These are phyloP conservation scores for Melanogrammus aeglefinus DNA, from an alignment of 2,797 vertebrate species.

Conservation along the genomic window DNA sequence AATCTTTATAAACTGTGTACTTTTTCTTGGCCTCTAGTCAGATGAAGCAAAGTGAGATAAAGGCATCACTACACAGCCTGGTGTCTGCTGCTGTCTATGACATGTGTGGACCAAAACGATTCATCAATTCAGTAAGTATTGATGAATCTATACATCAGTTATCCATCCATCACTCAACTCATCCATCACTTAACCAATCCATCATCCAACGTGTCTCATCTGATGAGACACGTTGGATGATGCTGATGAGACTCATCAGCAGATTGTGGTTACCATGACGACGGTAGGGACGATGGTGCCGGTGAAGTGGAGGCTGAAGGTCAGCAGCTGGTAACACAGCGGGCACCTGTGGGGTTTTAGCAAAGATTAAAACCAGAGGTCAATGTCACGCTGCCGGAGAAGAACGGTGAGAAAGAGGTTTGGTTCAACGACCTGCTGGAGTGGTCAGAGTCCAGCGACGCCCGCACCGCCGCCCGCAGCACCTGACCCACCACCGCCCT, in stretches of 20 bases:
- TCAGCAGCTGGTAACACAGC: constrained; percentile 90
- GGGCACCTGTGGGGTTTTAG: constrained; percentile 77
- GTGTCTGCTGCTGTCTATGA: too few relatives aligned
- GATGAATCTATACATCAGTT: background rate
- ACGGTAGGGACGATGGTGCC: constrained; percentile 72
- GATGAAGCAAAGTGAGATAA: too few relatives aligned
- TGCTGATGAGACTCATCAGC: too few relatives aligned
- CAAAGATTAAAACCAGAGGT: constrained; percentile 2
- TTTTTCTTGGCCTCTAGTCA: too few relatives aligned
- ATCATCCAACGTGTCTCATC: background rate
- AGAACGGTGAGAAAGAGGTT: background rate
- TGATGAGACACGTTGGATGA: too few relatives aligned
- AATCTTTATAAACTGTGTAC: too few relatives aligned
- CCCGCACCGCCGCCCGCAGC: constrained; percentile 72
- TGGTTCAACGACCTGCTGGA: constrained; percentile 44
- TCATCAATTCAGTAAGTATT: too few relatives aligned
- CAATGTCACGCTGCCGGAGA: background rate
- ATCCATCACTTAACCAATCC: background rate
- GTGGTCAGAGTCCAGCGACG: constrained; percentile 54
- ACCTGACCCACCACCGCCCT: constrained; percentile 81
- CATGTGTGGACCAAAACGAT: too few relatives aligned
- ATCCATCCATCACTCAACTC: background rate
- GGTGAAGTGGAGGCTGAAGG: constrained; percentile 83
- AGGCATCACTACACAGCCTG: too few relatives aligned
- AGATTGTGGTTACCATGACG: constrained; percentile 77